Evolutionary conservation across 2,113 vertebrate genomes (phyloP).

Genomic region (Otis tarda): DNA sequence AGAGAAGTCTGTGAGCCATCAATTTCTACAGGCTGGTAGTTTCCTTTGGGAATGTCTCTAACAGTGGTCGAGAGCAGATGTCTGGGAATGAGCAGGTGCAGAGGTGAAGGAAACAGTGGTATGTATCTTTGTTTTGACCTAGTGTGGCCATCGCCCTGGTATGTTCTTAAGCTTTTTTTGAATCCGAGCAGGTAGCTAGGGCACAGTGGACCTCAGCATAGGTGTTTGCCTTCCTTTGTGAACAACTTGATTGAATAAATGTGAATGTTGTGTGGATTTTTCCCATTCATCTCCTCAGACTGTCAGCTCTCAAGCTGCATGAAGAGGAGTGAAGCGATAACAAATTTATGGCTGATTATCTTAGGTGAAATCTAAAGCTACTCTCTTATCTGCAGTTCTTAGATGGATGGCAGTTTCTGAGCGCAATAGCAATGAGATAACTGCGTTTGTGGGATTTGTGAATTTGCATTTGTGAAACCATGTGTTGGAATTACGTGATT

Average conservation of each 20-base stretch:
- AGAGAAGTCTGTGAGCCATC: neutral
- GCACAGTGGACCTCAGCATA: neutral
- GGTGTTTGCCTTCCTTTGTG: neutral
- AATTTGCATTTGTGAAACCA: constrained; percentile 3
- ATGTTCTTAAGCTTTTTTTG: neutral
- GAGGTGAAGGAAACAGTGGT: neutral
- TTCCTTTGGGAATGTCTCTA: neutral
- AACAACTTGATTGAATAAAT: neutral
- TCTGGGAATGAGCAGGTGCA: neutral
- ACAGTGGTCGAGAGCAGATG: neutral
- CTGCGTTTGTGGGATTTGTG: neutral
- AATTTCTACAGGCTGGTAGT: neutral
- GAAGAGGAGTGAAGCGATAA: constrained; percentile 28
- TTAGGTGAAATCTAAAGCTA: constrained; percentile 43
- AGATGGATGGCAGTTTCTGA: neutral
- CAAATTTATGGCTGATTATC: constrained; percentile 15
- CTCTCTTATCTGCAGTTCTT: neutral
- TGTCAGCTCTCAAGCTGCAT: neutral
- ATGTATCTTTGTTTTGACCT: neutral
- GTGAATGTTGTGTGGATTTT: neutral
- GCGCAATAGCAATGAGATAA: neutral
- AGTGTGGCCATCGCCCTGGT: neutral
- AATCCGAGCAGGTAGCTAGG: rapidly evolving
- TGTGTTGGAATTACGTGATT: neutral
- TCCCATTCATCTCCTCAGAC: neutral